phyloP scores from a whole-genome alignment of 2,113 vertebrate species.

The Australoheros scitulus region DNA sequence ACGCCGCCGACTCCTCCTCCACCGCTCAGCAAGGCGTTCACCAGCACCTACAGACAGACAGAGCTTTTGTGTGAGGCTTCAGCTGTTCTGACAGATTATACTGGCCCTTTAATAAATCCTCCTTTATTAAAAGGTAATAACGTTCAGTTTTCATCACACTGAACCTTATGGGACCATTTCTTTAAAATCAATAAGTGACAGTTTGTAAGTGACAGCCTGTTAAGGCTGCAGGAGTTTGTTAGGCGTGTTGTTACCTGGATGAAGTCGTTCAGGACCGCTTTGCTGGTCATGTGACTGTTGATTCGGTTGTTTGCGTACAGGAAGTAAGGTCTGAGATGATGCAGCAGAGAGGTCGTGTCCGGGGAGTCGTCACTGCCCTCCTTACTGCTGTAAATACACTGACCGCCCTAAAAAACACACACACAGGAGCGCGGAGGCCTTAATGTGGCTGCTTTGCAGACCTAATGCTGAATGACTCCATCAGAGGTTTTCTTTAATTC shows the following conservation, averaged over 20 bases:
- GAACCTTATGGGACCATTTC: not conserved
- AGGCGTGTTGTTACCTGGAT: slow-evolving; percentile 77
- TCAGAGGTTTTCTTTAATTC: too few species aligned
- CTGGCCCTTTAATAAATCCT: not conserved
- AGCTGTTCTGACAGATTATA: too few species aligned
- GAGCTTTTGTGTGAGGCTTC: not conserved
- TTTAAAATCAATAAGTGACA: too few species aligned
- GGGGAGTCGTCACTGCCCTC: slow-evolving; percentile 85
- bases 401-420: slow-evolving; percentile 84
- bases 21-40: slow-evolving; percentile 84
- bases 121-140: not conserved
- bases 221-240: not conserved
- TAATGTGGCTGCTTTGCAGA: not conserved
- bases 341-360: slow-evolving; percentile 87
- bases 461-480: not conserved
- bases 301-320: slow-evolving; percentile 84
- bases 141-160: not conserved
- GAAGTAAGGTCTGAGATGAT: slow-evolving; percentile 93
- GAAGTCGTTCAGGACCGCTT: slow-evolving; percentile 88
- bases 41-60: slow-evolving; percentile 77
- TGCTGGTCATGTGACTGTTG: slow-evolving; percentile 82
- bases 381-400: slow-evolving; percentile 92
- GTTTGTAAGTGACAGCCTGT: not conserved
- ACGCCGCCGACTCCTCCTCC: slow-evolving; percentile 80
- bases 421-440: not conserved